These are phyloP conservation scores for Peribatodes rhomboidaria DNA, from an alignment of 2,888 invertebrate genomes.

Conservation along the genomic window DNA sequence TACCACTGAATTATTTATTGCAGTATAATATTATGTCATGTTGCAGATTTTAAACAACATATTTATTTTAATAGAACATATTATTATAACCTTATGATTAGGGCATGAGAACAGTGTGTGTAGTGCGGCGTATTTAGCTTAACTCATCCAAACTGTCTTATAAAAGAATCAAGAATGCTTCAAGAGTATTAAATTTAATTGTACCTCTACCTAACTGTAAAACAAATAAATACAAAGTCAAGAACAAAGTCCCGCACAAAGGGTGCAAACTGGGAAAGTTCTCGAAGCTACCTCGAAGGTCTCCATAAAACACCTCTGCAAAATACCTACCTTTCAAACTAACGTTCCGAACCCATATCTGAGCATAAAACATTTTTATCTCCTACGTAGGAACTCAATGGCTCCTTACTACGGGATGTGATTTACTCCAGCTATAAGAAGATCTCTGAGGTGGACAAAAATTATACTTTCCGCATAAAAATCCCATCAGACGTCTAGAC, in stretches of 20 bases:
- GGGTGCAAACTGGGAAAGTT: not conserved
- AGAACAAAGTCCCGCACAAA: not conserved
- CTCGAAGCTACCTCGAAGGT: not conserved
- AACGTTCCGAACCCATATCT: conserved; percentile 21
- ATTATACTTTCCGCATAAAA: conserved; percentile 20
- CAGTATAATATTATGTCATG: no score
- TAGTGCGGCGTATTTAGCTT: no score
- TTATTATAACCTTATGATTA: no score
- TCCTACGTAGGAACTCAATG: conserved; percentile 25
- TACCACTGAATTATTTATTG: no score
- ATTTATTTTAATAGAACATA: no score
- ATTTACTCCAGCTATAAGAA: conserved; percentile 22
- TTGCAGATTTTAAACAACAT: no score
- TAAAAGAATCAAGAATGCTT: no score
- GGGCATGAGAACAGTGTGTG: no score
- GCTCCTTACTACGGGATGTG: conserved; percentile 22
- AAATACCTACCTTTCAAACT: conserved; percentile 18
- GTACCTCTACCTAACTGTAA: no score
- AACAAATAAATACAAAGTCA: no score
- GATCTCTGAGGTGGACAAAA: conserved; percentile 18
- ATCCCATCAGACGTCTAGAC: conserved; percentile 33
- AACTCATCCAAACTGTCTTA: no score
- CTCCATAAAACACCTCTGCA: conserved; percentile 7
- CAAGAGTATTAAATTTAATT: no score
- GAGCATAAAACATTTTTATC: conserved; percentile 34